phyloP scores from a whole-genome alignment of 2,888 invertebrate species.

The Sicus ferrugineus region DNA sequence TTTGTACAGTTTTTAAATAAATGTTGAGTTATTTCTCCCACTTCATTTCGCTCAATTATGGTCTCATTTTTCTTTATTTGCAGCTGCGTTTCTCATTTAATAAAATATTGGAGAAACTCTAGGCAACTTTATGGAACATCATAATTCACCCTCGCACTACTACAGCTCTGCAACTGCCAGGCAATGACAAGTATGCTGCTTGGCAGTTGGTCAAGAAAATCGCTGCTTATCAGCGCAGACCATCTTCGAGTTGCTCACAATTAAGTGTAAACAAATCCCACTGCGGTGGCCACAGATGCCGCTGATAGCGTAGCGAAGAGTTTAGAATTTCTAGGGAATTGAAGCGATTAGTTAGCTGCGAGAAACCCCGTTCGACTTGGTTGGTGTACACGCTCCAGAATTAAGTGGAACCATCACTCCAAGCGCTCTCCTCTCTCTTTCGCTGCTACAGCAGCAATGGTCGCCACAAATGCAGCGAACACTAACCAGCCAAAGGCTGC shows the following conservation, averaged over 20 bases:
- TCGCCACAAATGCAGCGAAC: background rate
- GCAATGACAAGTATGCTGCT: too few species aligned
- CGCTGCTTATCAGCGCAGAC: too few species aligned
- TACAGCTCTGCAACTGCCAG: too few species aligned
- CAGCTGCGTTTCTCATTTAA: too few species aligned
- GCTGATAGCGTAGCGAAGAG: conserved; percentile 4
- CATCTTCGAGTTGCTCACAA: background rate
- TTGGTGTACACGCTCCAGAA: conserved; percentile 19
- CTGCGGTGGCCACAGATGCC: conserved; percentile 27
- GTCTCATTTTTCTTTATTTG: too few species aligned
- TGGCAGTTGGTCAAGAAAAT: background rate
- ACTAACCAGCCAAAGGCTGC: background rate
- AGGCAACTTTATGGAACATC: too few species aligned
- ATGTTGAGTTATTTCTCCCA: too few species aligned
- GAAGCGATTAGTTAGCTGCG: conserved; percentile 58
- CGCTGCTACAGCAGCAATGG: background rate
- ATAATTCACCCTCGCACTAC: too few species aligned
- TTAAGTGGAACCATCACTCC: conserved; percentile 20
- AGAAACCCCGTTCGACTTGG: conserved; percentile 31
- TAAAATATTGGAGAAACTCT: too few species aligned
- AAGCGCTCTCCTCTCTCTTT: background rate
- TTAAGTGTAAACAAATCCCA: conserved; percentile 14
- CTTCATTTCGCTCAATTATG: too few species aligned
- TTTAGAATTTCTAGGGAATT: conserved; percentile 44
- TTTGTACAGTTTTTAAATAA: too few species aligned